Conservation (phyloP, 2,113 vertebrate species). For the Notechis scutatus region DNA sequence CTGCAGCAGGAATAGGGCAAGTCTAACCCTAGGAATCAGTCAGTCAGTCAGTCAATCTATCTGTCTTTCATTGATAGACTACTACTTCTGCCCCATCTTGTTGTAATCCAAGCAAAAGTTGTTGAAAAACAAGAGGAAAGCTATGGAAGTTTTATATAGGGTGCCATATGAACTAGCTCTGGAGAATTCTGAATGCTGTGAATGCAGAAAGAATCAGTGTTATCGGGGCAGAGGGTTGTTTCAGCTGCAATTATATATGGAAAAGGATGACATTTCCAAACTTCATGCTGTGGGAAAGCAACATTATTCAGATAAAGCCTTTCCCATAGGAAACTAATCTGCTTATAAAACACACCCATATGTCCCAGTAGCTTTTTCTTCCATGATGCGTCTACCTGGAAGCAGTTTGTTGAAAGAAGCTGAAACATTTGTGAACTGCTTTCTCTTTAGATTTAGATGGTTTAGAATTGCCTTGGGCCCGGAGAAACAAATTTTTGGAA, state of each 20-base stretch:
- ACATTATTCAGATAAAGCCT: constrained; percentile 45
- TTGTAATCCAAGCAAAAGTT: neutral
- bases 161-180: neutral
- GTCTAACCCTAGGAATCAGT: neutral
- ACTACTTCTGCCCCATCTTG: neutral
- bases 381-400: constrained; percentile 19
- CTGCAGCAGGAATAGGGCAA: neutral
- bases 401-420: constrained; percentile 60
- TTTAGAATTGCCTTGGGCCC: constrained; percentile 65
- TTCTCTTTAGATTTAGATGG: constrained; percentile 65
- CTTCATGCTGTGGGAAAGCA: neutral
- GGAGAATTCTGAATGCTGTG: neutral
- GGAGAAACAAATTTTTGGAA: constrained; percentile 69
- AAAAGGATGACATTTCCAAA: neutral
- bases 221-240: neutral
- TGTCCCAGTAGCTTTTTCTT: constrained; percentile 50
- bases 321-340: constrained; percentile 53
- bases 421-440: constrained; percentile 57
- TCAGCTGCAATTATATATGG: neutral
- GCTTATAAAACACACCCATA: constrained; percentile 47
- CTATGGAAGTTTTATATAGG: neutral
- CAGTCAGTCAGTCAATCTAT: neutral
- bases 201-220: neutral
- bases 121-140: neutral
- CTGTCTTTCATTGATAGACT: neutral